These are phyloP conservation scores for Camponotus floridanus DNA, from an alignment of 1,140 invertebrate genomes.

Conservation along the genomic window DNA sequence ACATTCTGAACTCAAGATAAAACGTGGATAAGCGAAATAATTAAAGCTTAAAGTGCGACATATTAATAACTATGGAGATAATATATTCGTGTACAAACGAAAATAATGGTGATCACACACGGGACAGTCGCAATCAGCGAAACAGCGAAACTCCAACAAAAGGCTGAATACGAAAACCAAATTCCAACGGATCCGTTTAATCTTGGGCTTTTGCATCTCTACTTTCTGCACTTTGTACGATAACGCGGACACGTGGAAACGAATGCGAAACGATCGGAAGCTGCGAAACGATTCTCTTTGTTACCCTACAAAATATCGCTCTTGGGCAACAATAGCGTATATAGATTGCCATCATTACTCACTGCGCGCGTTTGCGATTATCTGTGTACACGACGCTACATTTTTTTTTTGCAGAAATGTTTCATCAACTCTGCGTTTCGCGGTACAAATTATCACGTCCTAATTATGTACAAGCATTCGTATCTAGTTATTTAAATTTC, in stretches of 20 bases:
- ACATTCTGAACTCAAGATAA: background rate
- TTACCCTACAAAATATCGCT: slow-evolving; percentile 33
- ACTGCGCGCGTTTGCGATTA: background rate
- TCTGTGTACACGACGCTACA: background rate
- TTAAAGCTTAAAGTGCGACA: slow-evolving; percentile 13
- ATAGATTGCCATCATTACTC: slow-evolving; percentile 49
- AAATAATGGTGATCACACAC: slow-evolving; percentile 43
- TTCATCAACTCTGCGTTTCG: slow-evolving; percentile 19
- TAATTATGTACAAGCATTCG: background rate
- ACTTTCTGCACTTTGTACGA: slow-evolving; percentile 26
- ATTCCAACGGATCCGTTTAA: slow-evolving; percentile 53
- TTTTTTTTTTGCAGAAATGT: slow-evolving; percentile 5
- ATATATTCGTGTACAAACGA: background rate
- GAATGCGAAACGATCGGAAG: slow-evolving; percentile 55
- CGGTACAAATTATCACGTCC: background rate
- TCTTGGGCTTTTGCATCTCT: slow-evolving; percentile 52
- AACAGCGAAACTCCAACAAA: slow-evolving; percentile 29
- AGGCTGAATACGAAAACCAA: slow-evolving; percentile 30
- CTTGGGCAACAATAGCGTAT: slow-evolving; percentile 16
- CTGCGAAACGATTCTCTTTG: slow-evolving; percentile 55
- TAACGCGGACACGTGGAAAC: slow-evolving; percentile 50
- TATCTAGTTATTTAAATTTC: background rate
- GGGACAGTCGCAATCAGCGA: slow-evolving; percentile 23
- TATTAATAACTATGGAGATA: slow-evolving; percentile 33
- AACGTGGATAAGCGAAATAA: slow-evolving; percentile 34